These are phyloP conservation scores for Passer domesticus DNA, from an alignment of 2,113 vertebrate genomes.

Conservation along the genomic window DNA sequence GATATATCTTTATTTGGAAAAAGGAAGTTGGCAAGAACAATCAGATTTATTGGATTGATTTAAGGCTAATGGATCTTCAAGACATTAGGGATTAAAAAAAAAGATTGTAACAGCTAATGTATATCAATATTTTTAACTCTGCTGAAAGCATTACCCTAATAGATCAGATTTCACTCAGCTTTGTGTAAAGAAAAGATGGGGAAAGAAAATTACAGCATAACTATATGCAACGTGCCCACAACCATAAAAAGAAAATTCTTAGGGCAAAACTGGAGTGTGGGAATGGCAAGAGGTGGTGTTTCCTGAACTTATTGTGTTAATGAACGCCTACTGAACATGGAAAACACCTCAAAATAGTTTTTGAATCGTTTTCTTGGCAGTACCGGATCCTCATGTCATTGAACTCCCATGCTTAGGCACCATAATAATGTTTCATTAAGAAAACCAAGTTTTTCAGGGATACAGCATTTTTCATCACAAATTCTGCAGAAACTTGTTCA, in stretches of 20 bases:
- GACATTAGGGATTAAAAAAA: slow-evolving; percentile 2
- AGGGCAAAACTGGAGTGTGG: background rate
- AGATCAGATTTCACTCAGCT: background rate
- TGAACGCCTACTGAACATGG: background rate
- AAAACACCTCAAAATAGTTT: background rate
- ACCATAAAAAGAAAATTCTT: background rate
- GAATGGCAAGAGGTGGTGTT: background rate
- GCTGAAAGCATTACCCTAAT: background rate
- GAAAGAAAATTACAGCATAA: background rate
- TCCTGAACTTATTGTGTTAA: background rate
- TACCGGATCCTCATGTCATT: background rate
- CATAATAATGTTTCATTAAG: background rate
- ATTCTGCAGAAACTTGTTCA: background rate
- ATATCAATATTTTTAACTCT: slow-evolving; percentile 21
- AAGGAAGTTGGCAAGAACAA: slow-evolving; percentile 2
- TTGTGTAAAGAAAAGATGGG: background rate
- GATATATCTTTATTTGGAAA: background rate
- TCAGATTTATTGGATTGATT: slow-evolving; percentile 29
- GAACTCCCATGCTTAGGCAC: background rate
- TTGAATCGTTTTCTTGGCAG: background rate
- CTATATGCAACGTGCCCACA: background rate
- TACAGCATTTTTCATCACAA: background rate
- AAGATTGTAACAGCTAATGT: background rate
- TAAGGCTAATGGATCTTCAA: slow-evolving; percentile 48
- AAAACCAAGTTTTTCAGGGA: background rate